phyloP scores from a whole-genome alignment of 2,113 vertebrate species.

The Plecotus auritus region DNA sequence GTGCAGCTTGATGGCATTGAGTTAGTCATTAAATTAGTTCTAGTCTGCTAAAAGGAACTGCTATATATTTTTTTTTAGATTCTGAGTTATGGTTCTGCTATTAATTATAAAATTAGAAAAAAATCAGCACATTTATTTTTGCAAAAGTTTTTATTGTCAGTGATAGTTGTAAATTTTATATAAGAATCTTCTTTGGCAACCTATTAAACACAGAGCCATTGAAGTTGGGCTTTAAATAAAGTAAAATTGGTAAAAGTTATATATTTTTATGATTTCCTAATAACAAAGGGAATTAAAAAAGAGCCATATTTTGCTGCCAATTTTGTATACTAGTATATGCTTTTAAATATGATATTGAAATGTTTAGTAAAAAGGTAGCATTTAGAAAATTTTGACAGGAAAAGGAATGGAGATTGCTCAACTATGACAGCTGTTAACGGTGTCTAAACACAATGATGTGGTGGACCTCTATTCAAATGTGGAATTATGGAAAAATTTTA shows the following conservation, averaged over 20 bases:
- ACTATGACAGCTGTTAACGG: background rate
- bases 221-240: background rate
- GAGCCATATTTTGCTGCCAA: background rate
- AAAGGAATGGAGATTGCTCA: background rate
- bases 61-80: background rate
- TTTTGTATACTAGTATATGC: background rate
- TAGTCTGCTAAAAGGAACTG: background rate
- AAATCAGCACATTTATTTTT: constrained; percentile 5
- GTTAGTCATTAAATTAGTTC: background rate
- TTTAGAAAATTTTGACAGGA: background rate
- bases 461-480: background rate
- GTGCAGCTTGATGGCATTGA: background rate
- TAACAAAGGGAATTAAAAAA: background rate
- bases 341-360: background rate
- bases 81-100: background rate
- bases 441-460: background rate
- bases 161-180: background rate
- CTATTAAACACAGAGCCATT: background rate
- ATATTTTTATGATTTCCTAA: background rate
- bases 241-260: background rate
- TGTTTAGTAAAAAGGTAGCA: background rate
- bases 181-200: background rate
- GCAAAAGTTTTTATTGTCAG: constrained; percentile 6
- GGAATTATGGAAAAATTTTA: background rate
- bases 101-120: constrained; percentile 10